These are phyloP conservation scores for Drosophila melanica DNA, from an alignment of 1,140 invertebrate genomes.

Conservation along the genomic window DNA sequence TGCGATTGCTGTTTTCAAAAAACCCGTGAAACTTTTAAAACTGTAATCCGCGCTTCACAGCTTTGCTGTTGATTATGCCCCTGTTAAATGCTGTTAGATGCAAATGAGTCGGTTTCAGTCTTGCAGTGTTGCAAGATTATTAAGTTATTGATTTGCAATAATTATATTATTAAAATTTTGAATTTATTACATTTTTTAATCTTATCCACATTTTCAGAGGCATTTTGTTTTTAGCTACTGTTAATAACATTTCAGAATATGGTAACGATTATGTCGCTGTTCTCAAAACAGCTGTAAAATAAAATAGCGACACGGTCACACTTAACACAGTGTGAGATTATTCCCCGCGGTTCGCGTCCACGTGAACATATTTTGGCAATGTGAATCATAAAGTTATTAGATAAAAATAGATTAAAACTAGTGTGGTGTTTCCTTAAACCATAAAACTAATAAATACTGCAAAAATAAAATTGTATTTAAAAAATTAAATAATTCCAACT, in stretches of 20 bases:
- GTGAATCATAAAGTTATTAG: slow-evolving; percentile 66
- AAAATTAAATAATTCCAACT: slow-evolving; percentile 5
- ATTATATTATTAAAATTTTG: too few relatives aligned
- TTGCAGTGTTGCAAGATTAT: too few relatives aligned
- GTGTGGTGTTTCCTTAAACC: slow-evolving; percentile 22
- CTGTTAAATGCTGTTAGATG: not conserved
- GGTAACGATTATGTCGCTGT: not conserved
- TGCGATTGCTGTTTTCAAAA: too few relatives aligned
- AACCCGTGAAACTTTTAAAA: not conserved
- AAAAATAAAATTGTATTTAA: not conserved
- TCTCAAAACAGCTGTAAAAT: slow-evolving; percentile 24
- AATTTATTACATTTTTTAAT: too few relatives aligned
- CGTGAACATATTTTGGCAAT: slow-evolving; percentile 73
- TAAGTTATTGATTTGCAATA: too few relatives aligned
- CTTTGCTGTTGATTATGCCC: not conserved
- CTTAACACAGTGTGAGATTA: slow-evolving; percentile 28
- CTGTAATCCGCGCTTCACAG: not conserved
- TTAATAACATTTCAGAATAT: not conserved
- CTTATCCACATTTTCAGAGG: too few relatives aligned
- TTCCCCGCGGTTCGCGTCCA: slow-evolving; percentile 66
- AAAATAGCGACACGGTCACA: slow-evolving; percentile 33
- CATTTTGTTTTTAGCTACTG: not conserved
- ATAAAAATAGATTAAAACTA: slow-evolving; percentile 50
- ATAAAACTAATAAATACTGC: slow-evolving; percentile 6
- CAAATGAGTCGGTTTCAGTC: not conserved